These are phyloP conservation scores for Lordiphosa mommai DNA, from an alignment of 1,140 invertebrate genomes.

Conservation along the genomic window DNA sequence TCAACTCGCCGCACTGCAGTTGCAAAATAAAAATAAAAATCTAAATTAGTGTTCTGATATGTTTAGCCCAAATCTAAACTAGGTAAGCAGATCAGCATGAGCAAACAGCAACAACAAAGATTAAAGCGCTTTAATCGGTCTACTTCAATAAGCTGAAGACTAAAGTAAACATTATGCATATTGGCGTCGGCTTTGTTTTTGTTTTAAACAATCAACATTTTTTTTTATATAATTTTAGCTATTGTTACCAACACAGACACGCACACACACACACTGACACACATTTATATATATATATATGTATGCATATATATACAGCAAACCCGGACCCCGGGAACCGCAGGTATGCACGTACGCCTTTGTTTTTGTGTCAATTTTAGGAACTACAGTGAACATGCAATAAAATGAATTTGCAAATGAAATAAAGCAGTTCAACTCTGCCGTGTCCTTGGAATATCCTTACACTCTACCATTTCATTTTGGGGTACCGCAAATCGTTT, in stretches of 20 bases:
- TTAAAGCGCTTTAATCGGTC: background rate
- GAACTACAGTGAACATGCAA: too few species aligned
- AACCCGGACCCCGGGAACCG: too few species aligned
- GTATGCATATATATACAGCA: background rate
- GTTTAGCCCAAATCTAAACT: background rate
- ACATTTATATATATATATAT: background rate
- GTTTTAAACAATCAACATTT: background rate
- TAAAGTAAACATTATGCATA: background rate
- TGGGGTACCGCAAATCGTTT: too few species aligned
- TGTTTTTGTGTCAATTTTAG: too few species aligned
- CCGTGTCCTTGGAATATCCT: too few species aligned
- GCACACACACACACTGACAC: background rate
- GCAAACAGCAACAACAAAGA: background rate
- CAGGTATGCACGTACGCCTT: too few species aligned
- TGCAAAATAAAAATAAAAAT: too few species aligned
- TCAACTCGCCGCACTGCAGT: too few species aligned
- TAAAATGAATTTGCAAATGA: too few species aligned
- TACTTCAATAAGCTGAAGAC: background rate
- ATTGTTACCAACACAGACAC: background rate
- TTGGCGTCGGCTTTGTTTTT: too few species aligned
- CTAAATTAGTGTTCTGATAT: background rate
- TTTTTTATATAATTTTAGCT: background rate
- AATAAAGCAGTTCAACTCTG: too few species aligned
- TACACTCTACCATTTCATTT: too few species aligned
- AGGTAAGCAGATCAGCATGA: background rate